Conservation (phyloP, 2,797 vertebrate species). For the Pelobates cultripes region DNA sequence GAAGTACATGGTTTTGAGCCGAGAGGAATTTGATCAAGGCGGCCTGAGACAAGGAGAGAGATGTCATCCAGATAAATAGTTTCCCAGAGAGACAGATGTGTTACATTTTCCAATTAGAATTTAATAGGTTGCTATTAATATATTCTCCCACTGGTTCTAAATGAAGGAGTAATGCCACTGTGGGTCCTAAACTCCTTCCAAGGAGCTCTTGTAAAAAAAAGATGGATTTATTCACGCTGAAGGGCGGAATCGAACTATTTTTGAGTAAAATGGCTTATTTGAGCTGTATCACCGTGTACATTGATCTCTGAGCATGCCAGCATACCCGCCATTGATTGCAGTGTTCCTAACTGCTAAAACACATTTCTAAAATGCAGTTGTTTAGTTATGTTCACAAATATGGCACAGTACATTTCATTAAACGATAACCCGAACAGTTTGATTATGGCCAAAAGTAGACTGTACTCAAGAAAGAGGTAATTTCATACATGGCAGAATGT, state of each 20-base stretch:
- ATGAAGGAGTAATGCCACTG: not conserved
- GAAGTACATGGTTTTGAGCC: not conserved
- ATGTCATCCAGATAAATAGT: not conserved
- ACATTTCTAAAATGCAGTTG: no score
- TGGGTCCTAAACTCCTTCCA: not conserved
- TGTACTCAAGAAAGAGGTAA: no score
- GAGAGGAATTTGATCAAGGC: not conserved
- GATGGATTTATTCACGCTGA: not conserved
- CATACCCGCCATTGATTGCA: no score
- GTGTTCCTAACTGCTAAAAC: no score
- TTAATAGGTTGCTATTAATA: slow-evolving; percentile 21
- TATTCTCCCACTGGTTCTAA: not conserved
- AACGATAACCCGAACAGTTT: no score
- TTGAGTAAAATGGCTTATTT: not conserved
- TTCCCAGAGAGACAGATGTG: not conserved
- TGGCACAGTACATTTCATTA: no score
- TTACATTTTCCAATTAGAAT: slow-evolving; percentile 18
- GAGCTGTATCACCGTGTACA: no score
- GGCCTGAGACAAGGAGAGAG: not conserved
- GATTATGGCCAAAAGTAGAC: no score
- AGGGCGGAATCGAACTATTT: not conserved
- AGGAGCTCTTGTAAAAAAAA: not conserved
- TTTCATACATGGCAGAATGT: no score
- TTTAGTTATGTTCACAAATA: no score
- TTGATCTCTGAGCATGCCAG: no score